Percentiles rank a stretch among this genome's conserved stretches.
Conservation (phyloP, 1,140 invertebrate genomes). For the Nylanderia fulva region DNA sequence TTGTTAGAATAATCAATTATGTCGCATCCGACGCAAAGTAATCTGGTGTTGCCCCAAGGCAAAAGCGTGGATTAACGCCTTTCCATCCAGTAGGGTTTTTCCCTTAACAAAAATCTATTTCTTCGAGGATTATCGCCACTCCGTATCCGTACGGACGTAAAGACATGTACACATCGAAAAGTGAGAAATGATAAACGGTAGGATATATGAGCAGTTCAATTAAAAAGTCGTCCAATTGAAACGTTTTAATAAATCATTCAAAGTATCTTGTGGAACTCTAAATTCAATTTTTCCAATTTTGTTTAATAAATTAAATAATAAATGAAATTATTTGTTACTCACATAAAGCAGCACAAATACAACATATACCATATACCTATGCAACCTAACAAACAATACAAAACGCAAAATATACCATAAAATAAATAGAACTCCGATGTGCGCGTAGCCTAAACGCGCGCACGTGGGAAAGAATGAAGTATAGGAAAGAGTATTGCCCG, state of each 20-base stretch:
- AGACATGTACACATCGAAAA: not conserved
- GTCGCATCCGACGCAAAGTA: constrained; percentile 15
- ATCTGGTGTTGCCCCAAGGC: not conserved
- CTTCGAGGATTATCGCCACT: constrained; percentile 27
- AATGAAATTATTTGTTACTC: not conserved
- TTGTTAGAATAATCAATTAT: constrained; percentile 48
- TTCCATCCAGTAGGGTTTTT: not conserved
- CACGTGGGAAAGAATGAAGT: not conserved
- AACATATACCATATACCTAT: too few relatives aligned
- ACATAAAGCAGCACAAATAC: too few relatives aligned
- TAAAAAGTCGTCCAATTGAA: not conserved
- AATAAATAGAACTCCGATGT: not conserved
- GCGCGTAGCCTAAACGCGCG: constrained; percentile 1
- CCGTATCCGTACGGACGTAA: constrained; percentile 5
- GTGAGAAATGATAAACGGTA: not conserved
- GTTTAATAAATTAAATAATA: not conserved
- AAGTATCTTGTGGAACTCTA: not conserved
- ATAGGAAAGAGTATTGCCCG: not conserved
- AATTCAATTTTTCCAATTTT: not conserved
- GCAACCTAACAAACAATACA: too few relatives aligned
- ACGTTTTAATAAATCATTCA: not conserved
- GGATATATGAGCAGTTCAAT: not conserved
- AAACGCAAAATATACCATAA: too few relatives aligned
- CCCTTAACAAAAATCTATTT: constrained; percentile 35
- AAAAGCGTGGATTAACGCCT: not conserved